Base-by-base conservation (phyloP, 2,113 vertebrate species). In the Myiozetetes cayanensis region DNA sequence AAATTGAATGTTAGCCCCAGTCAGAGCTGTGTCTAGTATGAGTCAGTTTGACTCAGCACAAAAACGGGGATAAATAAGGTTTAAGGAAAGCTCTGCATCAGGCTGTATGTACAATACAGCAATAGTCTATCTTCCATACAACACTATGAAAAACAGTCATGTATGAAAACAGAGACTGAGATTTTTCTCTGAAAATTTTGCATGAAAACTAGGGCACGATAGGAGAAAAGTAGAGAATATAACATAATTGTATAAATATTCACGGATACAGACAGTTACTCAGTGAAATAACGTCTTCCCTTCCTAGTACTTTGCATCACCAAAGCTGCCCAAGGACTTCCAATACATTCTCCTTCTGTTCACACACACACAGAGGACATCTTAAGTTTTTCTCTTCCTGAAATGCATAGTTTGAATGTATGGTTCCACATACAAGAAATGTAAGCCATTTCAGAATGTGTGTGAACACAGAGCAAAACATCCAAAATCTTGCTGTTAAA, bases 1-100 rank as follows among this genome's bases (percentile, higher is more conserved):
- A 94, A 89, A 93, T 61, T 35, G 75, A 93, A 94, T 10, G 12
- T 66, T 75, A 87, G 74, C 63, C 46, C 55, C 77, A 84, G 41
- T 61, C 46, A 91, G 71, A 83, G 85, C 55, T 83, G 8, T 56
- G 83, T 67, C 31, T 55, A 87, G 46, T 23, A 79, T 80, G 77
- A 94, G 76, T 95, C 87, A 94, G 85, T 49, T 61, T 83, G 70
- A 91, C 61, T 72, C 59, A 90, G 87, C 82, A 81, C 28, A 89
- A 85, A 85, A 95, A 87, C 10, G 4, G 24, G 46, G 46, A 66
- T 9, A 88, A 62, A 78, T 43, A 90, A 77, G 37, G 68, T 87
- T 83, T 66, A 75, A 67, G 53, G 49, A 66, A 87, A 77, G n/a
- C 23, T 52, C 62, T 37, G 4, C 47, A 33, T 74, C 43, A 67